Evolutionary conservation across 2,888 invertebrate species (phyloP).

Genomic region (Hypomecis atomaria): DNA sequence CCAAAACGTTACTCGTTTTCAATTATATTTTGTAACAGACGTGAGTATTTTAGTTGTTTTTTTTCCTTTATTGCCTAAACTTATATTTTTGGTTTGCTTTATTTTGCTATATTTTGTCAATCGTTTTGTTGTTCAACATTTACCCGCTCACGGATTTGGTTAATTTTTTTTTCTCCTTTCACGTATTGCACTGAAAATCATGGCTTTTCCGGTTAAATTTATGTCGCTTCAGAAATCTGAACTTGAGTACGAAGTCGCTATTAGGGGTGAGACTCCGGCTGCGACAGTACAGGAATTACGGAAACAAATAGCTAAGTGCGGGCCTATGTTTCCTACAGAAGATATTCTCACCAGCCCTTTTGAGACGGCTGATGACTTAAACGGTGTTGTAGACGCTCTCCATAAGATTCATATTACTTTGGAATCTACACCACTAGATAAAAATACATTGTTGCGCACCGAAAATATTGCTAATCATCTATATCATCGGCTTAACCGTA

Average conservation of each 20-base stretch:
- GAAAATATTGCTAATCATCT: constrained; percentile 30
- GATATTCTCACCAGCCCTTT: constrained; percentile 37
- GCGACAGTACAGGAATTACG: constrained; percentile 34
- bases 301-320: constrained; percentile 37
- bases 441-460: constrained; percentile 8
- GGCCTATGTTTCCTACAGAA: constrained; percentile 29
- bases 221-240: not conserved
- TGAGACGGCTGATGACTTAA: constrained; percentile 32
- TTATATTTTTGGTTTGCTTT: no score
- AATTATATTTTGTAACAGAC: no score
- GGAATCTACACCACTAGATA: constrained; percentile 29
- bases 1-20: no score
- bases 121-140: no score
- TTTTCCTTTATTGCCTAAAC: no score
- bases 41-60: no score
- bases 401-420: constrained; percentile 12
- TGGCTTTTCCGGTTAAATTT: no score
- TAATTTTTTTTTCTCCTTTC: no score
- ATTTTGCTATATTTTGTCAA: no score
- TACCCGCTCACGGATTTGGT: no score
- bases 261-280: constrained; percentile 30
- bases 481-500: constrained; percentile 32
- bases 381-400: constrained; percentile 32
- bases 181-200: no score
- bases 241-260: constrained; percentile 35